These are phyloP conservation scores for Scytalopus superciliaris DNA, from an alignment of 2,113 vertebrate species.

Conservation along the genomic window DNA sequence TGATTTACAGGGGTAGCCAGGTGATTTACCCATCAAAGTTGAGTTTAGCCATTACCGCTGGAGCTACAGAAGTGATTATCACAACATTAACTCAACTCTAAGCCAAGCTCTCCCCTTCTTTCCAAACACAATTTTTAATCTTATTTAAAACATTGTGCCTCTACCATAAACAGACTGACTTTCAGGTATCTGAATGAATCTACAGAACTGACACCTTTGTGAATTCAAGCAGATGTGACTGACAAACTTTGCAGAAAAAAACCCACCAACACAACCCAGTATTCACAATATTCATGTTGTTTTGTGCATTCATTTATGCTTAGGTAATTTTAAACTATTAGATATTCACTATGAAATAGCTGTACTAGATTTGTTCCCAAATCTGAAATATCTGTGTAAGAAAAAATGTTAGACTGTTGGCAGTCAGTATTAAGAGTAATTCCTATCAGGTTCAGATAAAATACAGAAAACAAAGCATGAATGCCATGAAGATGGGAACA, in stretches of 20 bases:
- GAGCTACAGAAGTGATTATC: not conserved
- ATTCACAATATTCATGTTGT: not conserved
- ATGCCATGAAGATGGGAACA: not conserved
- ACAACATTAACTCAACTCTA: not conserved
- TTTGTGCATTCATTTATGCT: not conserved
- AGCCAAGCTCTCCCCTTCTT: not conserved
- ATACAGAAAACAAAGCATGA: not conserved
- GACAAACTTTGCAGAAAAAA: not conserved
- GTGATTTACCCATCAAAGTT: not conserved
- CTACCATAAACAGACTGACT: not conserved
- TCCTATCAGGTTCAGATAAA: not conserved
- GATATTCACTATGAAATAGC: not conserved
- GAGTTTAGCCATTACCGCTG: not conserved
- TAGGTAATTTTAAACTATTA: not conserved
- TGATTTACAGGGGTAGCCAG: not conserved
- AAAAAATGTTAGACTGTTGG: not conserved
- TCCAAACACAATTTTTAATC: not conserved
- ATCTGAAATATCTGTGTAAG: not conserved
- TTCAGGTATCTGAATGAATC: not conserved
- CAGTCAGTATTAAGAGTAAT: not conserved
- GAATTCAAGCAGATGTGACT: not conserved
- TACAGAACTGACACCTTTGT: not conserved
- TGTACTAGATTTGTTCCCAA: not conserved
- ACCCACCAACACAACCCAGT: accelerated
- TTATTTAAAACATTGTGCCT: not conserved